Conservation (phyloP, 35 echinoderm and acorn worm species). For the Strongylocentrotus purpuratus region DNA sequence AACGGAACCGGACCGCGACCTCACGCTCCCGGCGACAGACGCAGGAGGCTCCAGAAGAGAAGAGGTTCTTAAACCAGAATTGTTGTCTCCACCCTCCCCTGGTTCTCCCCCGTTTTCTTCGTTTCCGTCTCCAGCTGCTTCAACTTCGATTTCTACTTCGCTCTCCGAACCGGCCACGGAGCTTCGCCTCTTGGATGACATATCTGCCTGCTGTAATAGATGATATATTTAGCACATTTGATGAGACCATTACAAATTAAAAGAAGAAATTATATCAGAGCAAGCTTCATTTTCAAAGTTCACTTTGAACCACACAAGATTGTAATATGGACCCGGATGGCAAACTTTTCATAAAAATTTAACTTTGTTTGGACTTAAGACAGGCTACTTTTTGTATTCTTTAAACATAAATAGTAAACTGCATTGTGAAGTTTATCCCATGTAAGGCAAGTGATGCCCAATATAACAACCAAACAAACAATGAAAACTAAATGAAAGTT, state of each 20-base stretch:
- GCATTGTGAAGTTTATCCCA: no score
- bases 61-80: not conserved
- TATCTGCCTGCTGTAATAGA: not conserved
- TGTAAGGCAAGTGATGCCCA: no score
- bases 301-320: no score
- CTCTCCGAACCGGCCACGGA: not conserved
- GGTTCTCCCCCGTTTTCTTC: constrained; percentile 31
- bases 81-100: not conserved
- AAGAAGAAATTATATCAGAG: no score
- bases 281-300: no score
- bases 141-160: not conserved
- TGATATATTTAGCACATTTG: not conserved
- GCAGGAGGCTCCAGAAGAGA: constrained; percentile 13
- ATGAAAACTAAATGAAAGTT: no score
- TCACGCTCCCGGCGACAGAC: not conserved
- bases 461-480: no score
- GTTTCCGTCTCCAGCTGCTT: not conserved
- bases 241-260: not conserved
- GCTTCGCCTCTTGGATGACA: not conserved
- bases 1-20: constrained; percentile 7
- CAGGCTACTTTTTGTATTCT: no score
- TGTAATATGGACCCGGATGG: no score
- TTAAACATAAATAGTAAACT: no score
- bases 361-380: no score
- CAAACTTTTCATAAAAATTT: no score